A percentile compares a stretch with the other conserved stretches of the same genome.
These are phyloP conservation scores for Conus ventricosus DNA, from an alignment of 1,140 invertebrate species.

Conservation along the genomic window DNA sequence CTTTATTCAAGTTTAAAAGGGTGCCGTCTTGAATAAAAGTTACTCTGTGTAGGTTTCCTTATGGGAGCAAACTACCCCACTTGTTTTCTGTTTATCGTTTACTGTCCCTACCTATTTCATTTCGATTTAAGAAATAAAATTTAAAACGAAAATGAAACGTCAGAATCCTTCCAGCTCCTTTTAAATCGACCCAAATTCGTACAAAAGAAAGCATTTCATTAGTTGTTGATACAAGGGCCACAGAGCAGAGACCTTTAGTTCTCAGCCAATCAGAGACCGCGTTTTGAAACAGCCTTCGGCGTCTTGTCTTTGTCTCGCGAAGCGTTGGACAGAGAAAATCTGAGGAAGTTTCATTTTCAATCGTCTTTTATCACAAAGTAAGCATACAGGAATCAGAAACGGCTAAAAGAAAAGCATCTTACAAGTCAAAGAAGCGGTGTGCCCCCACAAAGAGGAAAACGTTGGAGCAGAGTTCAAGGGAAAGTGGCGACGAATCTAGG, in stretches of 20 bases:
- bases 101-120: too few species aligned
- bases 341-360: neutral
- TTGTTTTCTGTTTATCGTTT: too few species aligned
- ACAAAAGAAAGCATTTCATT: neutral
- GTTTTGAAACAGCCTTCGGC: too few species aligned
- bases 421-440: too few species aligned
- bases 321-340: neutral
- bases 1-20: too few species aligned
- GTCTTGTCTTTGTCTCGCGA: too few species aligned
- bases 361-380: neutral
- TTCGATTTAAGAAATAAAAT: neutral
- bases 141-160: slow-evolving; percentile 9
- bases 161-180: neutral
- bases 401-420: too few species aligned
- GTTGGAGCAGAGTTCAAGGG: neutral
- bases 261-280: neutral
- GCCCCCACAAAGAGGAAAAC: too few species aligned
- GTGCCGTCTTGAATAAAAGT: too few species aligned
- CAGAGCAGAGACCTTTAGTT: neutral
- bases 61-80: too few species aligned
- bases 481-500: neutral
- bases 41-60: too few species aligned
- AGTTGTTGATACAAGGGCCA: neutral
- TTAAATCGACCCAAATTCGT: neutral
- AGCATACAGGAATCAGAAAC: neutral